Evolutionary conservation across 1,140 invertebrate species (phyloP).

Genomic region (Drosophila kepulauana): DNA sequence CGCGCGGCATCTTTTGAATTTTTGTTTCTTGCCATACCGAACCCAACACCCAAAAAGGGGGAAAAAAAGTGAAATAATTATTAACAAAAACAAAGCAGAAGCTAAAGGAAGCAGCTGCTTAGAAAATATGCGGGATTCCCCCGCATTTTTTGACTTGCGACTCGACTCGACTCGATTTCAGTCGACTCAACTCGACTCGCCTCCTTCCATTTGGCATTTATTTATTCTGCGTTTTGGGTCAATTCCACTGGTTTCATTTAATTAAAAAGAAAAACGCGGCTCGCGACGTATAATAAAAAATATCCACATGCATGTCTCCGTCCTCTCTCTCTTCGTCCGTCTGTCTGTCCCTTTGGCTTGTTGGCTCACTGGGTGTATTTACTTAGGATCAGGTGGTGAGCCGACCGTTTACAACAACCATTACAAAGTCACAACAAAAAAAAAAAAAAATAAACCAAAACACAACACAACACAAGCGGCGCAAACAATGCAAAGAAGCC

Average conservation of each 20-base stretch:
- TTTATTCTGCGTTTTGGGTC: conserved; percentile 83
- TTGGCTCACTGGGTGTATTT: conserved; percentile 58
- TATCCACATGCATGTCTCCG: conserved; percentile 68
- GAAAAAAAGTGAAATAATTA: conserved; percentile 78
- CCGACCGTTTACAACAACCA: conserved; percentile 36
- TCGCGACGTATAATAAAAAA: conserved; percentile 64
- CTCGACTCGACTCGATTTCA: too few relatives aligned
- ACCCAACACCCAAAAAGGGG: background rate
- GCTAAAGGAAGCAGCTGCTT: conserved; percentile 42
- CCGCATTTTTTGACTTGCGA: background rate
- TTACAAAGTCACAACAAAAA: conserved; percentile 2
- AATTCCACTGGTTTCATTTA: conserved; percentile 85
- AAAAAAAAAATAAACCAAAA: background rate
- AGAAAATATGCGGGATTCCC: conserved; percentile 34
- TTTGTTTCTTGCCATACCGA: conserved; percentile 55
- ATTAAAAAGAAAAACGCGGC: conserved; percentile 82
- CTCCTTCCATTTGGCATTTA: conserved; percentile 50
- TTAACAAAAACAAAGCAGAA: conserved; percentile 65
- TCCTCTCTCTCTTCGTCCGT: conserved; percentile 18
- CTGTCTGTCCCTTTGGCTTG: conserved; percentile 13
- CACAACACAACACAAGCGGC: conserved; percentile 33
- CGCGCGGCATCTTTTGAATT: conserved; percentile 77
- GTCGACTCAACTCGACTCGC: background rate
- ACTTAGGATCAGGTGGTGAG: conserved; percentile 84
- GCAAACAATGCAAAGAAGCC: conserved; percentile 75